phyloP scores from a whole-genome alignment of 2,797 vertebrate species.

The Cirrhinus mrigala region DNA sequence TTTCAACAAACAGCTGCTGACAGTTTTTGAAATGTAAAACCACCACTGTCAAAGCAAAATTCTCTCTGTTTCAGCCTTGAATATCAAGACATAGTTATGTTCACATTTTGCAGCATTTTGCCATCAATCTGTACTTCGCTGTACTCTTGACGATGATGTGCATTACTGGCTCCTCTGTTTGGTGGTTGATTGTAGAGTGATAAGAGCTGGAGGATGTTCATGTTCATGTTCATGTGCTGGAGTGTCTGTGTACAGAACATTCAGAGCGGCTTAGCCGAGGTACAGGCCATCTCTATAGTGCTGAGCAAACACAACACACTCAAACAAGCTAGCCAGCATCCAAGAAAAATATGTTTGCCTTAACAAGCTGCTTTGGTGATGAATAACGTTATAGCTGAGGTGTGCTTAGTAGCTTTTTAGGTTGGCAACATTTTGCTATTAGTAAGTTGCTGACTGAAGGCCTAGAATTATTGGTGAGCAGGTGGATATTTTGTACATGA shows the following conservation, averaged over 20 bases:
- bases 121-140: not conserved
- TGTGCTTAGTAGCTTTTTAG: not conserved
- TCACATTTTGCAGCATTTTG: not conserved
- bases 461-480: not conserved
- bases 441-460: not conserved
- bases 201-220: not conserved
- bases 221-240: slow-evolving; percentile 10
- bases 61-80: not conserved
- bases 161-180: not conserved
- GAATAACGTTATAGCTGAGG: not conserved
- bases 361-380: not conserved
- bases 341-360: not conserved
- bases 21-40: not conserved
- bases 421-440: not conserved
- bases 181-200: not conserved
- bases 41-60: not conserved
- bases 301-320: slow-evolving; percentile 27
- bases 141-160: not conserved
- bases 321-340: not conserved
- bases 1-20: not conserved
- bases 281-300: not conserved
- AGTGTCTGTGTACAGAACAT: slow-evolving; percentile 35
- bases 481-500: not conserved
- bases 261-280: slow-evolving; percentile 1
- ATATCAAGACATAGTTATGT: not conserved